Evolutionary conservation across 2,797 vertebrate genomes (phyloP).

Genomic region (Tenualosa thibaudeaui): DNA sequence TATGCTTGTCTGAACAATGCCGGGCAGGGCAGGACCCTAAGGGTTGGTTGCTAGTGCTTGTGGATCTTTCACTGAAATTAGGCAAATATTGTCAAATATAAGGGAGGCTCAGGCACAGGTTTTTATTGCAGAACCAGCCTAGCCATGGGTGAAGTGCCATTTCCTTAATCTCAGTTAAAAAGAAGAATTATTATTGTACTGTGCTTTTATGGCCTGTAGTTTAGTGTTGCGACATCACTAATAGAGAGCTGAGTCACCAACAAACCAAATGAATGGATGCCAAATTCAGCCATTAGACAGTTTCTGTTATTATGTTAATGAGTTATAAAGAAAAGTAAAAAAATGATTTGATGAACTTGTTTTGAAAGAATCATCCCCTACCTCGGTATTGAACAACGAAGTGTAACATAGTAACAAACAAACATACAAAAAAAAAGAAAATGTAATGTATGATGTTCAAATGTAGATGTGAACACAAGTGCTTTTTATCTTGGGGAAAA

Average conservation of each 20-base stretch:
- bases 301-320: background rate
- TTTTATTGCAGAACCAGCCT: background rate
- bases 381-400: constrained; percentile 58
- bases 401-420: constrained; percentile 57
- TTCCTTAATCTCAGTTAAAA: background rate
- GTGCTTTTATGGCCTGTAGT: background rate
- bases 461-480: constrained; percentile 79
- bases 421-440: constrained; percentile 42
- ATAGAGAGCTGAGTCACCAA: background rate
- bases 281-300: background rate
- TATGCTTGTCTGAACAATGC: background rate
- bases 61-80: background rate
- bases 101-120: background rate
- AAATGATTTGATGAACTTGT: constrained; percentile 6
- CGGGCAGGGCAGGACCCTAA: background rate
- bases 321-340: constrained; percentile 5
- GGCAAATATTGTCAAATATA: background rate
- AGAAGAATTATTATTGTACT: background rate
- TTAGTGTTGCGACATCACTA: background rate
- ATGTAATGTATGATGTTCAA: constrained; percentile 76
- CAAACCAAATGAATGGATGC: background rate
- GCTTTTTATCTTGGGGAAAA: constrained; percentile 72
- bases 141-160: background rate
- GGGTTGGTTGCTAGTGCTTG: background rate
- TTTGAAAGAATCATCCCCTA: constrained; percentile 53